Percentiles rank a stretch among this genome's conserved stretches.
Conservation (phyloP, 2,888 invertebrate species). For the Nezara viridula region DNA sequence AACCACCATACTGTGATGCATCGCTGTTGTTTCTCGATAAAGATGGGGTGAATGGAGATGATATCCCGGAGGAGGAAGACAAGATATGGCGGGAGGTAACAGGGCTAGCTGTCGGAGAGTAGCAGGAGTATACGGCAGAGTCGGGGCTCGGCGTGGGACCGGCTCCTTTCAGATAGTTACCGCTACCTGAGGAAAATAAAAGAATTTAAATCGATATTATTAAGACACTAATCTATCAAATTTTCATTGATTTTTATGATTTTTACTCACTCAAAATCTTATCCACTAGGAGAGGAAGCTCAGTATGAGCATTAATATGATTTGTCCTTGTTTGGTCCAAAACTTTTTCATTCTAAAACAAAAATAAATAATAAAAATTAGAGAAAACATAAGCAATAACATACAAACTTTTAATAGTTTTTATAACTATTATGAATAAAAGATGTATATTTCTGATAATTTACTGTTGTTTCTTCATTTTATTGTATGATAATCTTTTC, state of each 20-base stretch:
- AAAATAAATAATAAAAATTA: conserved; percentile 27
- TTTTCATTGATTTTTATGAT: background rate
- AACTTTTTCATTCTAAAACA: conserved; percentile 66
- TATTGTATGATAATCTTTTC: too few relatives aligned
- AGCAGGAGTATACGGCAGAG: conserved; percentile 90
- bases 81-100: conserved; percentile 84
- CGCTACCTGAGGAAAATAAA: conserved; percentile 63
- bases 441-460: too few relatives aligned
- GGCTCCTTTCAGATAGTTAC: conserved; percentile 63
- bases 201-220: background rate
- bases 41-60: conserved; percentile 81
- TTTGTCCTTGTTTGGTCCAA: conserved; percentile 66
- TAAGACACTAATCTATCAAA: background rate
- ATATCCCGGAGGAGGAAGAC: conserved; percentile 72
- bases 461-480: too few relatives aligned
- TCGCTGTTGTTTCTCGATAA: conserved; percentile 91
- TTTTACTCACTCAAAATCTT: conserved; percentile 73
- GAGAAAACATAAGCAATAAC: too few relatives aligned
- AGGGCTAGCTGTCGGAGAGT: conserved; percentile 88
- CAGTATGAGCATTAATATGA: conserved; percentile 68
- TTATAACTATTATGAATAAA: too few relatives aligned
- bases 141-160: conserved; percentile 86
- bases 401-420: background rate
- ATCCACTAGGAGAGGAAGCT: conserved; percentile 73
- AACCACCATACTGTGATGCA: conserved; percentile 90